These are phyloP conservation scores for Meloidogyne hapla DNA, from an alignment of 1,140 invertebrate species.

Conservation along the genomic window DNA sequence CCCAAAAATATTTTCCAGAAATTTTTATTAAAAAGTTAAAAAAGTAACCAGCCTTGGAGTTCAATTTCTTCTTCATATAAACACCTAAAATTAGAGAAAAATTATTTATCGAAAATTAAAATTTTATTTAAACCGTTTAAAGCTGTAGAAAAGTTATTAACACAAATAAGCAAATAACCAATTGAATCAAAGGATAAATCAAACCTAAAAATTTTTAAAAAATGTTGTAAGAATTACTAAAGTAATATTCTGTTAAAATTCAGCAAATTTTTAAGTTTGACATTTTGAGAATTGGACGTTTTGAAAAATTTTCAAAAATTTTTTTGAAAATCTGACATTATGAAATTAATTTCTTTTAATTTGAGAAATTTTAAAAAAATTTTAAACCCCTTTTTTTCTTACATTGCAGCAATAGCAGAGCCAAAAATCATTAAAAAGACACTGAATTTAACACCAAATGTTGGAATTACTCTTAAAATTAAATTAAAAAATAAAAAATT, in stretches of 20 bases:
- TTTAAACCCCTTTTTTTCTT: conserved; percentile 32
- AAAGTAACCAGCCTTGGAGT: conserved; percentile 70
- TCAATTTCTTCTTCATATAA: conserved; percentile 93
- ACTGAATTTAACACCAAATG: conserved; percentile 73
- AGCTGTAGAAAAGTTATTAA: conserved; percentile 83
- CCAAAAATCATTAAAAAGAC: conserved; percentile 94
- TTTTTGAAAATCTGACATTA: too few relatives aligned
- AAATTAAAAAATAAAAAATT: conserved; percentile 2
- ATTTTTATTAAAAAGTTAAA: not conserved
- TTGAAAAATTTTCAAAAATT: too few relatives aligned
- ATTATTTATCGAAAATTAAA: not conserved
- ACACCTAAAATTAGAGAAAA: conserved; percentile 69
- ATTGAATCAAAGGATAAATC: conserved; percentile 68
- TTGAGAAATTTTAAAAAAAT: not conserved
- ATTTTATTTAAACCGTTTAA: conserved; percentile 72
- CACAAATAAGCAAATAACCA: conserved; percentile 80
- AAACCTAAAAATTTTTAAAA: conserved; percentile 66
- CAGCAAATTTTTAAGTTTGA: too few relatives aligned
- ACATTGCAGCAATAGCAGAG: conserved; percentile 72
- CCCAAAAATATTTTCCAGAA: too few relatives aligned
- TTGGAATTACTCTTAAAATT: conserved; percentile 66
- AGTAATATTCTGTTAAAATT: too few relatives aligned
- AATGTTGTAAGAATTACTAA: not conserved
- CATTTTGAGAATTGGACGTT: too few relatives aligned
- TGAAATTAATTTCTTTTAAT: too few relatives aligned